Evolutionary conservation across 2,113 vertebrate genomes (phyloP).

Genomic region (Isurus oxyrinchus): DNA sequence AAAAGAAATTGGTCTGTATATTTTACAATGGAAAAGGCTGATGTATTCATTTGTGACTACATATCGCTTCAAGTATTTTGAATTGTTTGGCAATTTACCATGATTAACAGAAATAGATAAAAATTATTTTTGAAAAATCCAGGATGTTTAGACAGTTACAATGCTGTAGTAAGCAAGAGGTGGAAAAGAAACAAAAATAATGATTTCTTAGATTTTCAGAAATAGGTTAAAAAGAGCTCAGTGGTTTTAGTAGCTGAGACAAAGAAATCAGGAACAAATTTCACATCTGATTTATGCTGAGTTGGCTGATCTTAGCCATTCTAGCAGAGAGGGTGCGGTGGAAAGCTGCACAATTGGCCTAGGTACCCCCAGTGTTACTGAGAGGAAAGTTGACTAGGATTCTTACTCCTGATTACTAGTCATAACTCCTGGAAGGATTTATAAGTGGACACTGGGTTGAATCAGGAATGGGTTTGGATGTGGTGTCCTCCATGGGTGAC

Average conservation of each 20-base stretch:
- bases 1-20: background rate
- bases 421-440: background rate
- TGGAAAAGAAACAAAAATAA: background rate
- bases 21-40: background rate
- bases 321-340: background rate
- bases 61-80: background rate
- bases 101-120: background rate
- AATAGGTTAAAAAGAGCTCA: background rate
- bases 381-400: background rate
- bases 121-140: background rate
- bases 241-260: background rate
- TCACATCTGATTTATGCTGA: background rate
- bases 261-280: background rate
- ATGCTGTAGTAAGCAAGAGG: background rate
- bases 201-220: background rate
- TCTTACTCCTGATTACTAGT: background rate
- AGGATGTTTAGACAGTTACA: background rate
- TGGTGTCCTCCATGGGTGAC: background rate
- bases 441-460: background rate
- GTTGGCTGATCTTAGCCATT: background rate
- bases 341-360: background rate
- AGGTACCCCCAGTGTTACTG: background rate
- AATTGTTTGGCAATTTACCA: background rate
- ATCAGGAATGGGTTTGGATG: background rate
- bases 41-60: background rate